Conservation (phyloP, 2,888 invertebrate species). For the Brachycybe producta region DNA sequence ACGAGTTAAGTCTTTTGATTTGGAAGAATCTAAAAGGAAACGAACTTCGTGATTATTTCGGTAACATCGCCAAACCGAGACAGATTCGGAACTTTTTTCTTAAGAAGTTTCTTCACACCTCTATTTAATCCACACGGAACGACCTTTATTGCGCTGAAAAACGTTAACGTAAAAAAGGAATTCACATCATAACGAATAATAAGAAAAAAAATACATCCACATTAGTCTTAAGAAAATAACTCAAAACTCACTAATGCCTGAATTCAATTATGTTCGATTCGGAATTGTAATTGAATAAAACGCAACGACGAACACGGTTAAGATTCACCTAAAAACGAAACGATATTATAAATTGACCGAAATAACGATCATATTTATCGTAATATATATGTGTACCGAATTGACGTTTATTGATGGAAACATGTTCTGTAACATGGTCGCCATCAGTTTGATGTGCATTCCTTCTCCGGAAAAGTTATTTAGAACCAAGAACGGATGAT, state of each 20-base stretch:
- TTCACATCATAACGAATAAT: not conserved
- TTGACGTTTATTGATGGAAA: constrained; percentile 93
- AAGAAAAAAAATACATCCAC: not conserved
- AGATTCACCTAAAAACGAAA: constrained; percentile 55
- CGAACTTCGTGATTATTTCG: constrained; percentile 73
- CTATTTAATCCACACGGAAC: constrained; percentile 80
- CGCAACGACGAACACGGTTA: constrained; percentile 70
- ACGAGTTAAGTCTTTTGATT: not conserved
- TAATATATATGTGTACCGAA: constrained; percentile 42
- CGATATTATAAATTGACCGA: not conserved
- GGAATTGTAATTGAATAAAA: constrained; percentile 78
- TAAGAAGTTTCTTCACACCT: constrained; percentile 82
- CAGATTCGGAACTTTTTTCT: constrained; percentile 82
- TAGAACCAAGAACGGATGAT: constrained; percentile 77
- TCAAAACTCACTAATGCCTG: constrained; percentile 59
- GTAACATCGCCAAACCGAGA: constrained; percentile 69
- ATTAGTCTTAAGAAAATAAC: not conserved
- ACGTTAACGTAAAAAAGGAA: not conserved
- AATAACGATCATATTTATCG: not conserved
- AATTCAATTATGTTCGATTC: constrained; percentile 75
- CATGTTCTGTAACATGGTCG: constrained; percentile 96
- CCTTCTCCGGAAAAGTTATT: constrained; percentile 66
- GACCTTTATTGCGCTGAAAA: constrained; percentile 60
- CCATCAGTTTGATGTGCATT: constrained; percentile 77
- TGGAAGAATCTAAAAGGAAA: constrained; percentile 22